Percentiles rank a stretch among this genome's conserved stretches.
phyloP scores from a whole-genome alignment of 2,113 vertebrate genomes.

The Rhizomys pruinosus region DNA sequence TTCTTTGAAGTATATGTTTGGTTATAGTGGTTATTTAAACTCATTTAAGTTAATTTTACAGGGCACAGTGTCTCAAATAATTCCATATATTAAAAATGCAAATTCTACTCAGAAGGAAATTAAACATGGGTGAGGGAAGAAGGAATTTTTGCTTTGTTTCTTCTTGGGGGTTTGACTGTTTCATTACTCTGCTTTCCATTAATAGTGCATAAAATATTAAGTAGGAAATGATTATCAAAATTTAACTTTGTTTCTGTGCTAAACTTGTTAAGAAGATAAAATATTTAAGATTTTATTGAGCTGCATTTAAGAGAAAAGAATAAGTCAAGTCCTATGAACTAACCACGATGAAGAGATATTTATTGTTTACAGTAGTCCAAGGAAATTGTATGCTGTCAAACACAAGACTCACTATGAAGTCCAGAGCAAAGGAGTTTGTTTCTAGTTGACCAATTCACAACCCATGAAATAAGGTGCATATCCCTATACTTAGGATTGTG shows the following conservation, averaged over 20 bases:
- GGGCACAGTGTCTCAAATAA: background rate
- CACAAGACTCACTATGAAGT: background rate
- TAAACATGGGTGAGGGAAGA: background rate
- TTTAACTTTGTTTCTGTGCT: background rate
- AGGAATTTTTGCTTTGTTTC: background rate
- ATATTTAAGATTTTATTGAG: background rate
- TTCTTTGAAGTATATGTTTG: background rate
- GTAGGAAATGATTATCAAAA: background rate
- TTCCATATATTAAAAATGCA: background rate
- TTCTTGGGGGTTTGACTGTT: background rate
- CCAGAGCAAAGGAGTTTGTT: background rate
- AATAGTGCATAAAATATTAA: background rate
- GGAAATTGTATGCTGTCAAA: background rate
- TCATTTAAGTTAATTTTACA: slow-evolving; percentile 24
- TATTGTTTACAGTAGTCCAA: background rate
- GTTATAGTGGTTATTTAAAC: background rate
- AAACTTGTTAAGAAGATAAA: too few relatives aligned
- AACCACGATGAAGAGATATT: background rate
- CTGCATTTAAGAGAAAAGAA: background rate
- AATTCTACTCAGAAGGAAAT: background rate
- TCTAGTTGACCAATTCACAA: background rate
- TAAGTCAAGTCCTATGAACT: background rate
- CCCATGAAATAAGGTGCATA: background rate
- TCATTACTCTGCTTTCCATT: background rate
- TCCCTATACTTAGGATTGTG: background rate